A percentile compares a stretch with the other conserved stretches of the same genome.
These are phyloP conservation scores for Porphyrio hochstetteri DNA, from an alignment of 2,113 vertebrate genomes.

Conservation along the genomic window DNA sequence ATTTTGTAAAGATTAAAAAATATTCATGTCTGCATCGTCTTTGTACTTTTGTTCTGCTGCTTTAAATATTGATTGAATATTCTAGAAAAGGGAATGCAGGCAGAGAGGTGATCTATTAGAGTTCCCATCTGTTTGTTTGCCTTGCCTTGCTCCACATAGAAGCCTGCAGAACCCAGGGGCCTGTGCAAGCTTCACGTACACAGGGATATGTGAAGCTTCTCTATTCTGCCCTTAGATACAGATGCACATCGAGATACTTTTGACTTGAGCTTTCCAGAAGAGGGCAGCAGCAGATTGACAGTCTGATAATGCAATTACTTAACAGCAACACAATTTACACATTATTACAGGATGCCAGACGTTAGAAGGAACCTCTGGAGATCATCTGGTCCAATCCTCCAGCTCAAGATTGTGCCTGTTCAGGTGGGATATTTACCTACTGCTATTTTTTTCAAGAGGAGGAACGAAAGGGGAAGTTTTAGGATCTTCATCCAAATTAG, in stretches of 20 bases:
- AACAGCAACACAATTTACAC: too few relatives aligned
- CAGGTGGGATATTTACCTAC: neutral
- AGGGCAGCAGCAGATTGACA: neutral
- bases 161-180: neutral
- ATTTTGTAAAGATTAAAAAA: neutral
- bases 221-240: neutral
- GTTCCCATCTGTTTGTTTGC: neutral
- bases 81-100: neutral
- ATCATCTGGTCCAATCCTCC: neutral
- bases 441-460: neutral
- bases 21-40: neutral
- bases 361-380: neutral
- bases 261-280: neutral
- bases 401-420: neutral
- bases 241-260: neutral
- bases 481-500: neutral
- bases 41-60: neutral
- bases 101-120: neutral
- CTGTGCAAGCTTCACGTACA: neutral
- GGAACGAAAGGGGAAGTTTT: neutral
- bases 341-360: neutral
- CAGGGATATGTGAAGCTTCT: rapidly evolving
- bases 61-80: neutral
- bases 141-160: neutral
- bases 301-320: neutral